Base-by-base conservation (phyloP, 2,888 invertebrate species). In the Philereme vetulata region DNA sequence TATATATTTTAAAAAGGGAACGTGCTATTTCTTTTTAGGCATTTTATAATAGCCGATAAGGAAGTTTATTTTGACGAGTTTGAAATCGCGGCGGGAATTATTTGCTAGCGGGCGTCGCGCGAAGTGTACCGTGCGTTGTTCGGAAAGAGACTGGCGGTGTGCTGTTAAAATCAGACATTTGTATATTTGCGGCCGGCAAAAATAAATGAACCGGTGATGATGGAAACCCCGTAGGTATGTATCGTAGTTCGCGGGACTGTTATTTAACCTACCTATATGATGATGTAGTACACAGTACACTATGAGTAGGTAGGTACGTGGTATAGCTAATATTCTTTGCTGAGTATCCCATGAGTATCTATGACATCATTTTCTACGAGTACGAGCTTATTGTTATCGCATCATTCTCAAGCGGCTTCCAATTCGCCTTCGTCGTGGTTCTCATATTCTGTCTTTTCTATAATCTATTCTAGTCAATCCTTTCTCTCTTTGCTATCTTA, bases 181-280 rank as follows among this genome's bases (percentile, higher is more conserved):
- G 86, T 90, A 88, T 89, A 87, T 90, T 88, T 86, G 86, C 86
- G 75, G 81, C 80, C 84, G 86, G 85, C 84, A 85, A 90, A 90
- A 90, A 88, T 86, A 88, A 84, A 82, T 56, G 75, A 86, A 78
- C 82, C 82, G 69, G 80, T 77, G 86, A 85, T 84, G 87, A 87
- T 86, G 85, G 86, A 86, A 85, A 84, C 82, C 80, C 80, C 74
- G 78, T 75, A n/a, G n/a, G n/a, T n/a, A 77, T 43, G 40, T 45
- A 58, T 48, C 57, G 83, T 78, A 78, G 77, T 63, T 49, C 60
- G 82, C 77, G 77, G 77, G 80, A 82, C 72, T 83, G 82, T 88
- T 88, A 89, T 85, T 81, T 85, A 85, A 86, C 78, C 33, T 45
- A 48, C 10, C 35, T 69, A 64, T 9, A 10, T 7, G 0, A 42